Evolutionary conservation across 2,888 invertebrate species (phyloP).

Genomic region (Megamerina dolium): DNA sequence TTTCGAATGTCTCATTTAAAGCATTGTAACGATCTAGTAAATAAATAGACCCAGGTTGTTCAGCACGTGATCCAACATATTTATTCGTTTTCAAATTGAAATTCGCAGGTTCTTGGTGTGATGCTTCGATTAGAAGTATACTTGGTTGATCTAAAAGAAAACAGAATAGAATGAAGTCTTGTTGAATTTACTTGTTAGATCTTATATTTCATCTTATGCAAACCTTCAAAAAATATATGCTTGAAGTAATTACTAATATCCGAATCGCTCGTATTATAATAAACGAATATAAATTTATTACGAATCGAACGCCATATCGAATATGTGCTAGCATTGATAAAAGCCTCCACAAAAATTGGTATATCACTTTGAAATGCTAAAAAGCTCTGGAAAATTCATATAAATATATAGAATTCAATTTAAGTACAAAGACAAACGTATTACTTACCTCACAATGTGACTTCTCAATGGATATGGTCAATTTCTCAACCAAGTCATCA

Average conservation of each 20-base stretch:
- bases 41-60: slow-evolving; percentile 24
- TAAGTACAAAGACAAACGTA: too few species aligned
- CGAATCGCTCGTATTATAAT: slow-evolving; percentile 16
- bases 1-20: slow-evolving; percentile 18
- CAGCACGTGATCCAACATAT: slow-evolving; percentile 33
- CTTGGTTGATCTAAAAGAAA: slow-evolving; percentile 32
- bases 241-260: slow-evolving; percentile 15
- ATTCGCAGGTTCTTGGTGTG: slow-evolving; percentile 7
- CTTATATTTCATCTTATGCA: not conserved
- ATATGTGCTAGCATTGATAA: slow-evolving; percentile 33
- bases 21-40: slow-evolving; percentile 32
- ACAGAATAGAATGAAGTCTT: too few species aligned
- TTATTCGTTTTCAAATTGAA: slow-evolving; percentile 42
- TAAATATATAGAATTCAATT: too few species aligned
- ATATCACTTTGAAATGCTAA: slow-evolving; percentile 37
- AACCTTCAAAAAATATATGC: slow-evolving; percentile 32
- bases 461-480: slow-evolving; percentile 35
- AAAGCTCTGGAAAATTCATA: slow-evolving; percentile 28
- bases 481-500: slow-evolving; percentile 29
- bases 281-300: slow-evolving; percentile 36
- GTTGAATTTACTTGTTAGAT: too few species aligned
- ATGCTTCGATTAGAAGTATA: slow-evolving; percentile 31
- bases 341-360: slow-evolving; percentile 29
- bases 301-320: slow-evolving; percentile 40
- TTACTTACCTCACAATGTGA: slow-evolving; percentile 43